Conservation (phyloP, 1,140 invertebrate species). For the Micrasema minimum region DNA sequence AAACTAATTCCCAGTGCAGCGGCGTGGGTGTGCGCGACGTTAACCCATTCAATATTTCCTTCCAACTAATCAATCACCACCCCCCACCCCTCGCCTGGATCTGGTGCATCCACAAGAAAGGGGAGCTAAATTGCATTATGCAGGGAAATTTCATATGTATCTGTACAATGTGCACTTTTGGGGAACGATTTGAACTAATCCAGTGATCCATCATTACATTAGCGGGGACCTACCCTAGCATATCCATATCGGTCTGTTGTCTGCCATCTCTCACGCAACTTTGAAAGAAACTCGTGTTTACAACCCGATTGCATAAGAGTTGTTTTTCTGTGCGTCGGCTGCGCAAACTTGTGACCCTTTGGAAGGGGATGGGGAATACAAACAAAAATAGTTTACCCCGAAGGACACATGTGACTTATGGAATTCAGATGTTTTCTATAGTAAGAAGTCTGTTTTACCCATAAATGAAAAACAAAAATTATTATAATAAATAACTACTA, state of each 20-base stretch:
- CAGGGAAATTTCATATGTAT: slow-evolving; percentile 55
- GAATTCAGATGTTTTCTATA: slow-evolving; percentile 40
- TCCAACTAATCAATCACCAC: slow-evolving; percentile 52
- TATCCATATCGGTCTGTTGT: slow-evolving; percentile 33
- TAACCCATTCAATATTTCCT: slow-evolving; percentile 52
- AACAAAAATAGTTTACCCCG: slow-evolving; percentile 53
- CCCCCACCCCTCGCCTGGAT: slow-evolving; percentile 12
- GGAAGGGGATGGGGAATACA: slow-evolving; percentile 24
- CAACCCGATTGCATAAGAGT: slow-evolving; percentile 9
- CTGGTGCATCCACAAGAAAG: slow-evolving; percentile 42
- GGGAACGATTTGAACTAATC: slow-evolving; percentile 55
- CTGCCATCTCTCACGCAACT: background rate
- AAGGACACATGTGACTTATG: slow-evolving; percentile 53
- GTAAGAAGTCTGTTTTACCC: slow-evolving; percentile 30
- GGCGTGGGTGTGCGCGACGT: slow-evolving; percentile 25
- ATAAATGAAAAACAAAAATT: too few species aligned
- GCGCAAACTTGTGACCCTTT: slow-evolving; percentile 17
- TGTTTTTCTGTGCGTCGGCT: slow-evolving; percentile 15
- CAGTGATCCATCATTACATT: slow-evolving; percentile 54
- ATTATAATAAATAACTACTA: too few species aligned
- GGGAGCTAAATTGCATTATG: slow-evolving; percentile 54
- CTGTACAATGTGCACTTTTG: slow-evolving; percentile 53
- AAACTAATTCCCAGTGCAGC: slow-evolving; percentile 29
- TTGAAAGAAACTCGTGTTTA: slow-evolving; percentile 6
- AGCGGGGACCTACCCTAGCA: slow-evolving; percentile 48